A percentile compares a stretch with the other conserved stretches of the same genome.
Conservation (phyloP, 2,888 invertebrate species). For the Idaea straminata region DNA sequence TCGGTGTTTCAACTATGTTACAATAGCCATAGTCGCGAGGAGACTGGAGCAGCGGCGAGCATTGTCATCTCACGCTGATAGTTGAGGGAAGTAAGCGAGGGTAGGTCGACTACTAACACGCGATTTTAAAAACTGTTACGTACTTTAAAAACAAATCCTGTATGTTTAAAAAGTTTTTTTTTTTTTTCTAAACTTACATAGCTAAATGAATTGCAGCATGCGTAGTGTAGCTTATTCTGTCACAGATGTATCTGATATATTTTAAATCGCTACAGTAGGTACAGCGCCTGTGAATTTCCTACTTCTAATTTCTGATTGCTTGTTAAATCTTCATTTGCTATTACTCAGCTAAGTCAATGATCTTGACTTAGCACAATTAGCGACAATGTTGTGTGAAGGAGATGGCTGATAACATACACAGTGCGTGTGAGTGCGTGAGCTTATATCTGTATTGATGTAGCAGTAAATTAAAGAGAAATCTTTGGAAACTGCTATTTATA, state of each 20-base stretch:
- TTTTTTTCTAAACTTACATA: too few species aligned
- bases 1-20: too few species aligned
- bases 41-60: too few species aligned
- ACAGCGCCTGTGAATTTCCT: background rate
- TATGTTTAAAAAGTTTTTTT: too few species aligned
- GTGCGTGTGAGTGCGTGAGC: slow-evolving; percentile 28
- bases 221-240: too few species aligned
- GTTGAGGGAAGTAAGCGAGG: too few species aligned
- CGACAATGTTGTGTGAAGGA: slow-evolving; percentile 32
- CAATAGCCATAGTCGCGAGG: too few species aligned
- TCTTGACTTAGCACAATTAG: slow-evolving; percentile 28
- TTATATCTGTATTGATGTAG: background rate
- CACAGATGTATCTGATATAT: background rate
- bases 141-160: too few species aligned
- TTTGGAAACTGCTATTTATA: slow-evolving; percentile 1
- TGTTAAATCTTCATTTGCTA: background rate
- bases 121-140: too few species aligned
- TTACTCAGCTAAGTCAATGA: slow-evolving; percentile 22
- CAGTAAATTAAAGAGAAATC: background rate
- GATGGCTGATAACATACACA: slow-evolving; percentile 19
- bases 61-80: too few species aligned
- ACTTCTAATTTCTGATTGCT: background rate
- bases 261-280: background rate
- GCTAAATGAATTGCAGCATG: too few species aligned
- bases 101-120: too few species aligned